Base-by-base conservation (phyloP, 2,888 invertebrate species). In the Cylloceria caligata region DNA sequence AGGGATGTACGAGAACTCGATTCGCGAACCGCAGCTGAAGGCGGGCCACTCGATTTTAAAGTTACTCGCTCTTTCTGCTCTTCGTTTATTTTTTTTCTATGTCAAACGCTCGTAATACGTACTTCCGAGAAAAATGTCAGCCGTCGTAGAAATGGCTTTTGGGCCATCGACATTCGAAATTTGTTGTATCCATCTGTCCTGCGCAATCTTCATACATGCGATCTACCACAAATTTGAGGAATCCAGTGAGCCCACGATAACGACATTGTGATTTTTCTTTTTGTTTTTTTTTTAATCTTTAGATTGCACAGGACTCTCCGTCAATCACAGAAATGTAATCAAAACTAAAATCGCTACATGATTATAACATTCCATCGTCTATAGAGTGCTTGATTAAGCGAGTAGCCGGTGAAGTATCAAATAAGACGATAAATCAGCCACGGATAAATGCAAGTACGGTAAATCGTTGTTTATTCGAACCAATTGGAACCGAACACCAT, bases 161-260 rank as follows among this genome's bases (percentile, higher is more conserved):
- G 73, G 73, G 62, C 64, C 78, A 74, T 81, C 73, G 81, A 69
- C 74, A 49, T 78, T 81, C 78, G 81, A 78, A 74, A 78, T 81
- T 78, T 81, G 81, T 34, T 64, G 81, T 62, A 78, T 73, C 64
- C 64, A 64, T 69, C 57, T 81, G 69, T 78, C 78, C 81, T 71
- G 78, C 81, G 73, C 77, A 81, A 81, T 81, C 81, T 81, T 78
- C 81, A 78, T 68, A 78, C 81, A 81, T 81, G 77, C 81, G 78
- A 81, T 81, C 81, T 78, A 81, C 73, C 81, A 78, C 78, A 81
- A 72, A 81, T 81, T 78, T 64, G 78, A 78, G 68, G 81, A 78
- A 78, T 74, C 62, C 64, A 81, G 69, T 81, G 78, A 81, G 81
- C 77, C n/a, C 73, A 68, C 68, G 45, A 67, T 30, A 69, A 36